These are phyloP conservation scores for Dicrostonyx torquatus DNA, from an alignment of 2,797 vertebrate genomes.

Conservation along the genomic window DNA sequence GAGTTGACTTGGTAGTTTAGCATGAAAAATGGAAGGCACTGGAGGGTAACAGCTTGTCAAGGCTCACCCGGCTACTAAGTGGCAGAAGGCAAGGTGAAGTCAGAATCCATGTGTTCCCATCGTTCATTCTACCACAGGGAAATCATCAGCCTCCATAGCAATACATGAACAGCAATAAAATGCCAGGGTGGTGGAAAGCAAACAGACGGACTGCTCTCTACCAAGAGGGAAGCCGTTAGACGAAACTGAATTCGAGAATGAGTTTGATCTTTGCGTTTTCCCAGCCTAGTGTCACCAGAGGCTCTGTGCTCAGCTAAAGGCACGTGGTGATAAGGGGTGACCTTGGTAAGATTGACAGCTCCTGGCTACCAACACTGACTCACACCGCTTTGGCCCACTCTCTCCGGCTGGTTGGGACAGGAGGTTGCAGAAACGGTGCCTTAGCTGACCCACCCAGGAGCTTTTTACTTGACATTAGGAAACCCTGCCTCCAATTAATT, in stretches of 20 bases:
- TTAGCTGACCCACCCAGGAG: not conserved
- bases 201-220: not conserved
- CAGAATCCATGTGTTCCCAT: not conserved
- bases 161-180: slow-evolving; percentile 43
- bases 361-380: slow-evolving; percentile 52
- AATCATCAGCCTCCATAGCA: not conserved
- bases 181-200: slow-evolving; percentile 52
- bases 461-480: slow-evolving; percentile 49
- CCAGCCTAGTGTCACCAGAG: slow-evolving; percentile 15
- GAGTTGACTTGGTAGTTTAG: not conserved
- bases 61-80: not conserved
- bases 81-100: not conserved
- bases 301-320: slow-evolving; percentile 6
- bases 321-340: not conserved
- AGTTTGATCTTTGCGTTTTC: slow-evolving; percentile 50
- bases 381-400: not conserved
- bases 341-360: not conserved
- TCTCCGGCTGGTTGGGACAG: not conserved
- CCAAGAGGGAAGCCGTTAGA: not conserved
- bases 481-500: slow-evolving; percentile 4
- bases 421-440: not conserved
- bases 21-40: not conserved
- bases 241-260: slow-evolving; percentile 62
- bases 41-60: not conserved
- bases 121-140: not conserved